A percentile compares a stretch with the other conserved stretches of the same genome.
phyloP scores from a whole-genome alignment of 2,797 vertebrate species.

The Clarias fuscus region DNA sequence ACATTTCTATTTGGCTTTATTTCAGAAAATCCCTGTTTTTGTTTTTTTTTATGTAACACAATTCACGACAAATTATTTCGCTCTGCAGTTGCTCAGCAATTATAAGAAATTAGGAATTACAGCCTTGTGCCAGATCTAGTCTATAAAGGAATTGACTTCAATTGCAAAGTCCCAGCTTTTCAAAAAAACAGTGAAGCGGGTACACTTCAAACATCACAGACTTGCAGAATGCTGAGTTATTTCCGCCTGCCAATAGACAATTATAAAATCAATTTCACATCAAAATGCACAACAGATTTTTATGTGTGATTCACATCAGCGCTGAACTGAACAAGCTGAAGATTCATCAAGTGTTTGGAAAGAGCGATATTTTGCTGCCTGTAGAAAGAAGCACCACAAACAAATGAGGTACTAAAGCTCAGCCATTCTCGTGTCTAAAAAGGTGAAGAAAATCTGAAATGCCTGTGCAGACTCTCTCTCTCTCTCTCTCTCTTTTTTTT shows the following conservation, averaged over 20 bases:
- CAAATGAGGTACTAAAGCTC: slow-evolving; percentile 33
- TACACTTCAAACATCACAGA: slow-evolving; percentile 1
- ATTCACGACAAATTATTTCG: not conserved
- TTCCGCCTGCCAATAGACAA: slow-evolving; percentile 19
- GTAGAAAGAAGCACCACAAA: slow-evolving; percentile 14
- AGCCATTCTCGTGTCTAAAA: not conserved
- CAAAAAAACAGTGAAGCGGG: not conserved
- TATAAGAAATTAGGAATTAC: slow-evolving; percentile 17
- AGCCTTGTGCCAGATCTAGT: slow-evolving; percentile 1
- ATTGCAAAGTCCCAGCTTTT: not conserved
- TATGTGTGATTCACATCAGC: slow-evolving; percentile 7
- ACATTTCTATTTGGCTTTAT: not conserved
- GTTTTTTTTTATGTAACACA: not conserved
- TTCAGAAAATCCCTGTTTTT: not conserved
- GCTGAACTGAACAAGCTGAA: slow-evolving; percentile 25
- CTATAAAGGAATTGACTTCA: not conserved
- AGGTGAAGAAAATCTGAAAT: slow-evolving; percentile 21
- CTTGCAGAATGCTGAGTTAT: not conserved
- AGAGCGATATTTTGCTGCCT: not conserved
- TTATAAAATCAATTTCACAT: slow-evolving; percentile 38
- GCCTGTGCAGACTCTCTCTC: not conserved
- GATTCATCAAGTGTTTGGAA: slow-evolving; percentile 22
- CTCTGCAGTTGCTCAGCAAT: slow-evolving; percentile 23
- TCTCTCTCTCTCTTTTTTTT: not conserved
- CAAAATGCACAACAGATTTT: slow-evolving; percentile 25